A percentile compares a stretch with the other conserved stretches of the same genome.
Conservation (phyloP, 2,888 invertebrate species). For the Chymomyza amoena region DNA sequence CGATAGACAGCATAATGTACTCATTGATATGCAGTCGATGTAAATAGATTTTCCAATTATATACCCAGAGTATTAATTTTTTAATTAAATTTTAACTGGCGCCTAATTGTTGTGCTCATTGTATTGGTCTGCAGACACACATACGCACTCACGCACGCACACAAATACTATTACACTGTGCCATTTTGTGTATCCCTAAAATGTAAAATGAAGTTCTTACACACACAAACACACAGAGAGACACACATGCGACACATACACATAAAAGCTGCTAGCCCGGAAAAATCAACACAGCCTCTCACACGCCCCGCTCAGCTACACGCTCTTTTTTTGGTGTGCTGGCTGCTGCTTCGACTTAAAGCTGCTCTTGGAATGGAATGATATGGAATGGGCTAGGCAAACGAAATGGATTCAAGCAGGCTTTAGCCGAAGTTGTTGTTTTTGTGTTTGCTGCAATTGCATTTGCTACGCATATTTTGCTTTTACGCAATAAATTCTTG, state of each 20-base stretch:
- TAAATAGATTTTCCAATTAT: constrained; percentile 6
- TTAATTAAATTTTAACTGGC: constrained; percentile 11
- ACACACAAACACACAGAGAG: constrained; percentile 6
- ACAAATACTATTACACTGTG: neutral
- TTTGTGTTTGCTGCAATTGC: constrained; percentile 46
- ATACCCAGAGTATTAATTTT: neutral
- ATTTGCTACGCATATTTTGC: constrained; percentile 64
- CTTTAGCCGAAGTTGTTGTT: neutral
- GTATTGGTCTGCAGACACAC: neutral
- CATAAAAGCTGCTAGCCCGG: neutral
- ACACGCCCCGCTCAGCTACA: neutral
- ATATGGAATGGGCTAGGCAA: neutral
- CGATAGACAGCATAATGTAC: too few relatives aligned
- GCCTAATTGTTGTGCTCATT: neutral
- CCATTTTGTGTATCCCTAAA: constrained; percentile 73
- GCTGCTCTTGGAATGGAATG: neutral
- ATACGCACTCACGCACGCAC: neutral
- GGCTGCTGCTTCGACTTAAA: neutral
- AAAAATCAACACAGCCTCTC: constrained; percentile 9
- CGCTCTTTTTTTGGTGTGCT: neutral
- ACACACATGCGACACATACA: constrained; percentile 9
- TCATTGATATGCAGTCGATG: too few relatives aligned
- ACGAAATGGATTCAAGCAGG: neutral
- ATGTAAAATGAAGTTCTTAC: constrained; percentile 44
- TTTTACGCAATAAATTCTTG: constrained; percentile 56